These are phyloP conservation scores for Epistrophe eligans DNA, from an alignment of 2,888 invertebrate species.

Conservation along the genomic window DNA sequence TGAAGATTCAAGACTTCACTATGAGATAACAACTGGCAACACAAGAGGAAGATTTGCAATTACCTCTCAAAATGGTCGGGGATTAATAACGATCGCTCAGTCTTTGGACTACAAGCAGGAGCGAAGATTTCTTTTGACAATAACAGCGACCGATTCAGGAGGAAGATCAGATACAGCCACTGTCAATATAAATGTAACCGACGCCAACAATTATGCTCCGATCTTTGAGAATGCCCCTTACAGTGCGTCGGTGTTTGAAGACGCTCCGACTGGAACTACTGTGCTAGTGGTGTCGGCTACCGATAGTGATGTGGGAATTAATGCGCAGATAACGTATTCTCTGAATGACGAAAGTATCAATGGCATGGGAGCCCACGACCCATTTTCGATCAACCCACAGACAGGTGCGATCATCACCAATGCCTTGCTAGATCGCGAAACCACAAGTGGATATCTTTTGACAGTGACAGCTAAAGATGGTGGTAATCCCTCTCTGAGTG, in stretches of 20 bases:
- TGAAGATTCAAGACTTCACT: slow-evolving; percentile 91
- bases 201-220: slow-evolving; percentile 97
- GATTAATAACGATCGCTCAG: slow-evolving; percentile 94
- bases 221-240: slow-evolving; percentile 97
- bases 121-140: slow-evolving; percentile 92
- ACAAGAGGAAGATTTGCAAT: slow-evolving; percentile 94
- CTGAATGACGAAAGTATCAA: slow-evolving; percentile 88
- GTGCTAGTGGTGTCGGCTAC: slow-evolving; percentile 96
- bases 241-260: slow-evolving; percentile 95
- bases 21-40: slow-evolving; percentile 94
- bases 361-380: slow-evolving; percentile 86
- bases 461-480: slow-evolving; percentile 97
- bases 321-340: slow-evolving; percentile 94
- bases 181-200: slow-evolving; percentile 96
- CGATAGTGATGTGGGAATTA: slow-evolving; percentile 97
- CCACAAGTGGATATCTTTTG: slow-evolving; percentile 91
- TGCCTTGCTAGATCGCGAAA: slow-evolving; percentile 93
- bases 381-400: slow-evolving; percentile 95
- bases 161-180: slow-evolving; percentile 94
- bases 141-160: slow-evolving; percentile 95
- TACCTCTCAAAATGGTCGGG: slow-evolving; percentile 94
- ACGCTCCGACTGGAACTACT: slow-evolving; percentile 95
- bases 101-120: slow-evolving; percentile 97
- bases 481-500: slow-evolving; percentile 94
- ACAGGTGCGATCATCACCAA: slow-evolving; percentile 97